Base-by-base conservation (phyloP, 2,888 invertebrate genomes). In the Dicranocentrus wangi region DNA sequence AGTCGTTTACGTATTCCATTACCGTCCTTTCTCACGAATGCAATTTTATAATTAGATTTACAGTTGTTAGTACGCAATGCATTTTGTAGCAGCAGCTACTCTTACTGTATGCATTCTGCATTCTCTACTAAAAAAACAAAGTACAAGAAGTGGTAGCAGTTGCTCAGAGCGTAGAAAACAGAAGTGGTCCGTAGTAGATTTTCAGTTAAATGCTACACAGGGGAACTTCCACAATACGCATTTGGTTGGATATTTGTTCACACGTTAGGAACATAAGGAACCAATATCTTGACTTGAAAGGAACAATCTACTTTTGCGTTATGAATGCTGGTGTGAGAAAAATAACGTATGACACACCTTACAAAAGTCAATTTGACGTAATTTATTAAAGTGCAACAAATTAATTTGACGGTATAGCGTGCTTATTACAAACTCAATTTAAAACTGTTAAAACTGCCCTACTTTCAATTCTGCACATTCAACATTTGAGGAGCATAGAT, bases 11-110 rank as follows among this genome's bases (percentile, higher is more conserved):
- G 66, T 68, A 8, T 76, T 76, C 58, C 75, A 68, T 76, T 47
- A 76, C 63, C 51, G 60, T 76, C 60, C 75, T 76, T 76, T 76
- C 75, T 65, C 75, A 76, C 75, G 75, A 43, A 68, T 68, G 60
- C 66, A 76, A 76, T 76, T 76, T 76, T 75, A 27, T 76, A 68
- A 66, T 66, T 66, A 58, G 25, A 68, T 43, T 66, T 58, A n/a
- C n/a, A n/a, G n/a, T n/a, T n/a, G n/a, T n/a, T n/a, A 10, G 39
- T 68, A 21, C 10, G 61, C 55, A 19, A 32, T 61, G 28, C 28
- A 61, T 32, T 17, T 3, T 25, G 23, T 17, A 32, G 53, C n/a
- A 3, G 2, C 27, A 27, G 27, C 19, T 17, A 28, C 60, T 28
- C 13, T n/a, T 27, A 2, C 27, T 28, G n/a, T n/a, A 60, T 60